phyloP scores from a whole-genome alignment of 2,888 invertebrate genomes.

The Magallana nippona region DNA sequence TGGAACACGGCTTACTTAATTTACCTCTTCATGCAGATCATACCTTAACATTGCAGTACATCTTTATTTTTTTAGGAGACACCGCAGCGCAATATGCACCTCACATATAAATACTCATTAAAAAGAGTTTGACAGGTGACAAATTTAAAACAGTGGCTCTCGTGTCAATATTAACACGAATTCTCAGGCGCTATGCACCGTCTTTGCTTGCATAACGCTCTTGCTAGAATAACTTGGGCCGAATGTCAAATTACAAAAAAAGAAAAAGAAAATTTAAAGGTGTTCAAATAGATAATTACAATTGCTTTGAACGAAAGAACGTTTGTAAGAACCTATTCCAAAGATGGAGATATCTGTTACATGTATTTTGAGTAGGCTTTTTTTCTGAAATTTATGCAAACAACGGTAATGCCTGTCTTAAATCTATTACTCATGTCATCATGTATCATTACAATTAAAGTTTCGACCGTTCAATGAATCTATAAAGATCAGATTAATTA shows the following conservation, averaged over 20 bases:
- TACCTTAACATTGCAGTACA: conserved; percentile 1
- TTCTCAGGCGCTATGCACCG: background rate
- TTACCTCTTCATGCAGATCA: conserved; percentile 3
- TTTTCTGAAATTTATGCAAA: too few relatives aligned
- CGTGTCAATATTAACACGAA: conserved; percentile 8
- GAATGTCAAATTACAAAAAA: background rate
- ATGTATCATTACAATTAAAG: background rate
- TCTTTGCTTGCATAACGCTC: background rate
- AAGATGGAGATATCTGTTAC: too few relatives aligned
- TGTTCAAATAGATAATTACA: too few relatives aligned
- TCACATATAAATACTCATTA: conserved; percentile 19
- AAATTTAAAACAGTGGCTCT: background rate
- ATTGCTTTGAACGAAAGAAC: too few relatives aligned
- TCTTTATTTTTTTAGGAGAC: conserved; percentile 18
- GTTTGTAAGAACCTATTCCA: too few relatives aligned
- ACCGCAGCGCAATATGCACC: background rate
- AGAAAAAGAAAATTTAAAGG: too few relatives aligned
- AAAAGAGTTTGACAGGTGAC: conserved; percentile 6
- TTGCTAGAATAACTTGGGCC: background rate
- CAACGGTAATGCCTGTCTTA: too few relatives aligned
- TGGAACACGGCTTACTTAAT: background rate
- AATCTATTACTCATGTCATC: background rate
- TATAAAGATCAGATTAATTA: conserved; percentile 13
- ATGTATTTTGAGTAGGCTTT: too few relatives aligned
- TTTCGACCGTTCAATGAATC: background rate